Evolutionary conservation across 37 sponge, comb jelly and placozoan species (phyloP).

Genomic region (Hormiphora californensis): DNA sequence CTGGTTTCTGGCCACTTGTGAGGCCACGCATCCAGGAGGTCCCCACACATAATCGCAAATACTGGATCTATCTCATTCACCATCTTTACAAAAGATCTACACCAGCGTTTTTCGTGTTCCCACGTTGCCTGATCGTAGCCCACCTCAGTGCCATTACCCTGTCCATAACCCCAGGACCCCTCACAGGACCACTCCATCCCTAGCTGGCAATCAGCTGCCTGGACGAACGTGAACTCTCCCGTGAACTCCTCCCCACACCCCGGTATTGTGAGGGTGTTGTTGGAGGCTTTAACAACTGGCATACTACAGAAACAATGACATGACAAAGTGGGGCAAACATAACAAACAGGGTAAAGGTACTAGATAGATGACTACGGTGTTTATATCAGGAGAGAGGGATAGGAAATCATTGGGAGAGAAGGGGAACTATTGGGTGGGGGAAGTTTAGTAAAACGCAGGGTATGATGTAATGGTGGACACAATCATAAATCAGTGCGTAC

Average conservation of each 20-base stretch:
- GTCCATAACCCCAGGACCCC: no score
- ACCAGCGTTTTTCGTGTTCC: neutral
- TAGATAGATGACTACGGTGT: no score
- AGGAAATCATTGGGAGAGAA: no score
- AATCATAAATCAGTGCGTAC: no score
- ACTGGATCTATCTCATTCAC: neutral
- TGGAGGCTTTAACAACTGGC: neutral
- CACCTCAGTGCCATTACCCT: neutral
- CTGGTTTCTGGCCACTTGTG: neutral
- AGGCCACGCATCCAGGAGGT: conserved; percentile 8
- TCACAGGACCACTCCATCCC: conserved; percentile 26
- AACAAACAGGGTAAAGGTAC: no score
- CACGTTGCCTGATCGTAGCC: neutral
- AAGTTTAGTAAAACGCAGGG: no score
- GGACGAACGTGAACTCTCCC: neutral
- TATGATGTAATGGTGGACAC: no score
- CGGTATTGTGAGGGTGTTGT: neutral
- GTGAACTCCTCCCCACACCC: neutral
- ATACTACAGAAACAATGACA: neutral
- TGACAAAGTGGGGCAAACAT: no score
- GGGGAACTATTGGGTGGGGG: no score
- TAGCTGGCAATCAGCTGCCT: conserved; percentile 15
- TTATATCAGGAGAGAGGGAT: no score
- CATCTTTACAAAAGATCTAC: neutral
- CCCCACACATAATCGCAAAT: conserved; percentile 46